These are phyloP conservation scores for Aethes cnicana DNA, from an alignment of 2,888 invertebrate species.

Conservation along the genomic window DNA sequence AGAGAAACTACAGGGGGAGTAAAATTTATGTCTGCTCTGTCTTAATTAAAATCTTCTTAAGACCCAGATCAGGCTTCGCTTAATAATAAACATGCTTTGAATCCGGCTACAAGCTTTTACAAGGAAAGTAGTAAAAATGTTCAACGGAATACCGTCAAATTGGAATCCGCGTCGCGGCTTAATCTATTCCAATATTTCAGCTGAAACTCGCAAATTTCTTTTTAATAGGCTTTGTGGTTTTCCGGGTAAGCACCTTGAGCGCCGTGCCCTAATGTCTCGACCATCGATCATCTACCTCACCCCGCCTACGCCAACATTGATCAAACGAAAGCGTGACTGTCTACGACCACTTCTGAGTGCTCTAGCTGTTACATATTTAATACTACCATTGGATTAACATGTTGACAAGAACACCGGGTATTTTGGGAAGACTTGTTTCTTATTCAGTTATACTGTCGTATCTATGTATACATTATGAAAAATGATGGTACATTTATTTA, in stretches of 20 bases:
- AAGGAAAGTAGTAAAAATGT: no score
- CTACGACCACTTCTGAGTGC: no score
- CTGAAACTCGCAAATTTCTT: slow-evolving; percentile 11
- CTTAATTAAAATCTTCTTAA: slow-evolving; percentile 56
- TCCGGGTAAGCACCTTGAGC: slow-evolving; percentile 8
- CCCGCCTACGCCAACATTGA: slow-evolving; percentile 35
- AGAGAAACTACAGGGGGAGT: slow-evolving; percentile 11
- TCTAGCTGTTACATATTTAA: no score
- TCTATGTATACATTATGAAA: no score
- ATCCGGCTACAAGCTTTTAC: slow-evolving; percentile 4
- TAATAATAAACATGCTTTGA: slow-evolving; percentile 34
- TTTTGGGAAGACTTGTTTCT: no score
- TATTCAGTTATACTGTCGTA: no score
- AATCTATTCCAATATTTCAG: neutral
- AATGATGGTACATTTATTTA: no score
- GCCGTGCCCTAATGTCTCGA: slow-evolving; percentile 30
- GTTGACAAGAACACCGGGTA: no score
- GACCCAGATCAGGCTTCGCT: slow-evolving; percentile 41
- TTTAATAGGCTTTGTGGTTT: slow-evolving; percentile 15
- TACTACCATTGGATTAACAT: no score
- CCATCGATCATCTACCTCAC: slow-evolving; percentile 55
- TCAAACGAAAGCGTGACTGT: neutral
- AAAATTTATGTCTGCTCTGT: slow-evolving; percentile 37
- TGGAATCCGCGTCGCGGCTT: neutral
- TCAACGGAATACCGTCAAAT: no score